Conservation (phyloP, 2,888 invertebrate species). For the Fabriciana adippe region DNA sequence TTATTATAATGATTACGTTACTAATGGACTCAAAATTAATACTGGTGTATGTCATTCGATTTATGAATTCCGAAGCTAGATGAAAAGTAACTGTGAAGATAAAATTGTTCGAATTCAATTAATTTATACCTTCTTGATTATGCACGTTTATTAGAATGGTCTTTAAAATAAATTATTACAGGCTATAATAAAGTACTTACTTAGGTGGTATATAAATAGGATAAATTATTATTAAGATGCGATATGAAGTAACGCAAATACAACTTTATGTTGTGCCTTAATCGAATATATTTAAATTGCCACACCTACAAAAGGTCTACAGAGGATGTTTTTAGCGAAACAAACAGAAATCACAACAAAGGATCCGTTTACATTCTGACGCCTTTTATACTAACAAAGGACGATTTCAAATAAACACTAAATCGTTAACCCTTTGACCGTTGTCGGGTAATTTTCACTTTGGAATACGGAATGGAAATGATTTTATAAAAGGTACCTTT, state of each 20-base stretch:
- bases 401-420: conserved; percentile 79
- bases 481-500: conserved; percentile 64
- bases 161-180: no score
- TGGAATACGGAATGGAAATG: conserved; percentile 78
- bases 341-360: conserved; percentile 74
- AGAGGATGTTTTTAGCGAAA: conserved; percentile 40
- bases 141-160: no score
- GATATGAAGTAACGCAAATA: background rate
- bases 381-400: conserved; percentile 81
- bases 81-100: conserved; percentile 55
- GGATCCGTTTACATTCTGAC: conserved; percentile 78
- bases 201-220: background rate
- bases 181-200: background rate
- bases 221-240: background rate
- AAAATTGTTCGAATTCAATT: conserved; percentile 38
- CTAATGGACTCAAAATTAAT: conserved; percentile 50
- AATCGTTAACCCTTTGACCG: conserved; percentile 82
- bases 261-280: background rate
- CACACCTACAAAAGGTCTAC: conserved; percentile 31
- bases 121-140: background rate
- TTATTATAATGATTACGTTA: conserved; percentile 32
- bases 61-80: conserved; percentile 50
- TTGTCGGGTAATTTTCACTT: conserved; percentile 78
- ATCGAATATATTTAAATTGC: conserved; percentile 22
- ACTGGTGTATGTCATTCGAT: conserved; percentile 40